Evolutionary conservation across 2,113 vertebrate species (phyloP).

Genomic region (Piprites chloris): DNA sequence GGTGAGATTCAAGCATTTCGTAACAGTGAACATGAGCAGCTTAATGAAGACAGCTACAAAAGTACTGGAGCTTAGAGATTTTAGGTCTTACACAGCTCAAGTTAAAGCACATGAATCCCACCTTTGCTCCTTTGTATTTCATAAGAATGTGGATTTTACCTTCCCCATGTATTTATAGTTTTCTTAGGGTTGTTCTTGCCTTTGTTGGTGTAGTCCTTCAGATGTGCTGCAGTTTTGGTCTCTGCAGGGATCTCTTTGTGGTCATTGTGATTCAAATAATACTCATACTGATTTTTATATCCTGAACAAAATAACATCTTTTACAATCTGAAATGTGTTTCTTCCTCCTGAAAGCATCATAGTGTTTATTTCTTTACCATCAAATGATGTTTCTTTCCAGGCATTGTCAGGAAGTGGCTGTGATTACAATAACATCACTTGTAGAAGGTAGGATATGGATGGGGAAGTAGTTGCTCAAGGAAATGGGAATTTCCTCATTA

Average conservation of each 20-base stretch:
- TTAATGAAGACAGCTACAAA: neutral
- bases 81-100: neutral
- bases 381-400: neutral
- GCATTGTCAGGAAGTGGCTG: neutral
- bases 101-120: neutral
- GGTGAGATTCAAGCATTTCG: neutral
- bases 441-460: neutral
- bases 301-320: neutral
- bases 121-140: neutral
- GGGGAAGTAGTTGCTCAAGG: neutral
- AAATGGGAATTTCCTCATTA: neutral
- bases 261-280: neutral
- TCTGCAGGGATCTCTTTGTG: neutral
- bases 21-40: neutral
- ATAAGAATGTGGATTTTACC: neutral
- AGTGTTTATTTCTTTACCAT: neutral
- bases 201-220: neutral
- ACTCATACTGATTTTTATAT: conserved; percentile 8
- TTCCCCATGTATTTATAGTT: neutral
- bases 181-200: neutral
- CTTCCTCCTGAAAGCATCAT: neutral
- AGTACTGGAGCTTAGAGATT: neutral
- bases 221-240: neutral
- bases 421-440: neutral
- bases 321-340: neutral